A percentile compares a stretch with the other conserved stretches of the same genome.
Conservation (phyloP, 2,113 vertebrate species). For the Eleginops maclovinus region DNA sequence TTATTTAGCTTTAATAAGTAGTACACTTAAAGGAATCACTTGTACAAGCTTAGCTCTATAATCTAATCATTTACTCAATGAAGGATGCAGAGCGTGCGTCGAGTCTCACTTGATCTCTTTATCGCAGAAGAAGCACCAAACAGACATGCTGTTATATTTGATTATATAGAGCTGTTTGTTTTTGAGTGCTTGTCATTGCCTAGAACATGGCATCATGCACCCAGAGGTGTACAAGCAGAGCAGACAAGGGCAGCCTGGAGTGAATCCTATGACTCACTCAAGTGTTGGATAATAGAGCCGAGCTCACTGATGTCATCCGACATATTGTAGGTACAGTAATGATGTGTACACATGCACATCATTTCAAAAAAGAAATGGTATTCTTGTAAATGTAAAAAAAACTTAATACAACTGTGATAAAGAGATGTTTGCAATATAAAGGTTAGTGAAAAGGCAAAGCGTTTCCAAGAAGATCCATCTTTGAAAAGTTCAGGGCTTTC, state of each 20-base stretch:
- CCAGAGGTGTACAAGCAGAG: constrained; percentile 35
- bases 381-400: not conserved
- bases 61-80: not conserved
- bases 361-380: not conserved
- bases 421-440: not conserved
- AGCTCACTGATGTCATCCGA: constrained; percentile 38
- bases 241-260: constrained; percentile 8
- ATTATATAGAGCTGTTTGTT: constrained; percentile 60
- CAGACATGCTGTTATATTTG: constrained; percentile 29
- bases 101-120: constrained; percentile 1
- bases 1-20: not conserved
- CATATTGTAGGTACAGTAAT: constrained; percentile 11
- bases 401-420: not conserved
- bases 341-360: not conserved
- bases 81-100: not conserved
- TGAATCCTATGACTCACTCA: constrained; percentile 46
- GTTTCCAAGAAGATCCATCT: not conserved
- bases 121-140: not conserved
- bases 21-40: not conserved
- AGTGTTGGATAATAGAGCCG: constrained; percentile 52
- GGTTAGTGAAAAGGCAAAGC: not conserved
- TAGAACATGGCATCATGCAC: constrained; percentile 22
- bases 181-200: constrained; percentile 31
- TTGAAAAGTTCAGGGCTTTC: not conserved
- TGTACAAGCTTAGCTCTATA: not conserved